Evolutionary conservation across 2,113 vertebrate genomes (phyloP), one percentile per base, ranked within the genome.

Genomic region (Dunckerocampus dactyliophorus): DNA sequence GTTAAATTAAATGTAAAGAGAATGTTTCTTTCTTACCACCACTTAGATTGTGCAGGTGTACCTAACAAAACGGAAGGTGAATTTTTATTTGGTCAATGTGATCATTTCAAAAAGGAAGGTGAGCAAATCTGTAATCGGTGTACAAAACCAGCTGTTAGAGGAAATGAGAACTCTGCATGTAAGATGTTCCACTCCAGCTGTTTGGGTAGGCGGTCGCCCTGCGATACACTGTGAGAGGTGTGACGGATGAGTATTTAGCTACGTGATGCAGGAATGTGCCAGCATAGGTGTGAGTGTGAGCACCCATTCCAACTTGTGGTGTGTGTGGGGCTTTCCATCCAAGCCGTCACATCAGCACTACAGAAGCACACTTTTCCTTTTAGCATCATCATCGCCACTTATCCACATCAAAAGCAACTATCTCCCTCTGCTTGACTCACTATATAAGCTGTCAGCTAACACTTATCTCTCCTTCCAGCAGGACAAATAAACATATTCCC

Each of bases 181-280:
- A 24, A 59, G 69, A 61, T 31, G 59, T 57, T 62, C 48, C 68
- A 47, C 52, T 66, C 47, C 22, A 53, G 22, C 21, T 80, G 75
- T 83, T 85, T 84, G 59, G 63, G 80, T 64, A 72, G 65, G 65
- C 69, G 47, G 68, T 72, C 74, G 80, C 70, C 66, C 55, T 75
- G 53, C 42, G 60, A 77, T 72, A 72, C 62, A 48, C 67, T 24
- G 28, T 62, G 60, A 64, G 74, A 86, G 71, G 87, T 83, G 85
- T 79, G 73, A 72, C 80, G 76, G 88, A 88, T 79, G 67, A 81
- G 79, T 86, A 85, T 87, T 87, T 86, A 88, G 76, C 52, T 62
- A 75, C 71, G 65, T 63, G 50, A 72, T 55, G 43, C 50, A 74
- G 74, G 77, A 86, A 82, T 82, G 74, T 80, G 65, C 76, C 64